These are phyloP conservation scores for Steinernema carpocapsae DNA, from an alignment of 2,888 invertebrate genomes.

Conservation along the genomic window DNA sequence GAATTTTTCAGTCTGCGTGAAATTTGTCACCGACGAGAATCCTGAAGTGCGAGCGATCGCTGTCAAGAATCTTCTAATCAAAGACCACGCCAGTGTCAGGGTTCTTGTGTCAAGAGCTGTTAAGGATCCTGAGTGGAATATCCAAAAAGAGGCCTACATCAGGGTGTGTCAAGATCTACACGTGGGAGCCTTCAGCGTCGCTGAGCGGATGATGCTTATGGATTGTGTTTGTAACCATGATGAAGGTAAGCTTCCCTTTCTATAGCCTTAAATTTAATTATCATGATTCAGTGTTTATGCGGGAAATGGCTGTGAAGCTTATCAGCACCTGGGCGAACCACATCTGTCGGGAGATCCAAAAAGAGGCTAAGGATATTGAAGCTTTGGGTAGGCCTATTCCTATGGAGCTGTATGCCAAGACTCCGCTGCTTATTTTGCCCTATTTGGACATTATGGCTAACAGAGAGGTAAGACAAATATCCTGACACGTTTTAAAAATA, in stretches of 20 bases:
- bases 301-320: not conserved
- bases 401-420: not conserved
- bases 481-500: too few species aligned
- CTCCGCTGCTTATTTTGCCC: not conserved
- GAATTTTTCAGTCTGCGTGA: not conserved
- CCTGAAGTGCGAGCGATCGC: conserved; percentile 5
- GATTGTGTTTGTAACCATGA: not conserved
- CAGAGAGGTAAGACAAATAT: not conserved
- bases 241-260: not conserved
- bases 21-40: not conserved
- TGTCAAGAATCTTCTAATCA: conserved; percentile 11
- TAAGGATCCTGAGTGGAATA: not conserved
- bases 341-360: conserved; percentile 1
- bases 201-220: not conserved
- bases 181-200: conserved; percentile 3
- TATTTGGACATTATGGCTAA: not conserved
- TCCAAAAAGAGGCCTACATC: not conserved
- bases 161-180: conserved; percentile 11
- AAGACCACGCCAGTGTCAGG: not conserved
- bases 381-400: not conserved
- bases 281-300: not conserved
- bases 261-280: too few species aligned
- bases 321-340: conserved; percentile 6
- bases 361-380: not conserved
- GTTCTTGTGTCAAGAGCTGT: not conserved